Evolutionary conservation across 2,797 vertebrate species (phyloP).

Genomic region (Psittacula derbiana): DNA sequence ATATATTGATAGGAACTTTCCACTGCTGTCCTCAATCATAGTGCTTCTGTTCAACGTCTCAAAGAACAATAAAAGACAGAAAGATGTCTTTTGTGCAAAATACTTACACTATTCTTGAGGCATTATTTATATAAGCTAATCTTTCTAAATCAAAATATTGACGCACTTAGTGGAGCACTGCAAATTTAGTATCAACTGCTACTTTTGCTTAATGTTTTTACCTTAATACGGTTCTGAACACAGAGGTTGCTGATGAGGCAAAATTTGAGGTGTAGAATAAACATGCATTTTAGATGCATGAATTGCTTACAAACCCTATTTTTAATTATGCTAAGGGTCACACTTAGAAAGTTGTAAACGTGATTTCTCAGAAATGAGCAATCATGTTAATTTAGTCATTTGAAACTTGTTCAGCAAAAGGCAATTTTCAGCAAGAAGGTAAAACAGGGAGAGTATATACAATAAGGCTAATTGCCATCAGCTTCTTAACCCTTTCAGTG

Average conservation of each 20-base stretch:
- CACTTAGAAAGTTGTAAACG: neutral
- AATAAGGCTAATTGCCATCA: neutral
- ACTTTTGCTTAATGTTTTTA: constrained; percentile 7
- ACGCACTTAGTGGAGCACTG: neutral
- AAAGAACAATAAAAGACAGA: neutral
- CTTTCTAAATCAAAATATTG: constrained; percentile 29
- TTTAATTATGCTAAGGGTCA: constrained; percentile 36
- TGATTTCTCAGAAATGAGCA: constrained; percentile 35
- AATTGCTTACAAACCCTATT: constrained; percentile 30
- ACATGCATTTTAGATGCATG: neutral
- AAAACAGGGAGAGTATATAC: neutral
- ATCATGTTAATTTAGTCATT: constrained; percentile 3
- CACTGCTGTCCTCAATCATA: neutral
- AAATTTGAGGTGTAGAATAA: neutral
- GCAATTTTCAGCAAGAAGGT: neutral
- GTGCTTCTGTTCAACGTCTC: neutral
- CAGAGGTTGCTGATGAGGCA: neutral
- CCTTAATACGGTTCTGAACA: neutral
- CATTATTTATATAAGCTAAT: constrained; percentile 29
- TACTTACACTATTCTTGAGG: neutral
- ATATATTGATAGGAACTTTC: neutral
- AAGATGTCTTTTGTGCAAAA: neutral
- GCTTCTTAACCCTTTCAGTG: neutral
- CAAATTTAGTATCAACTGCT: neutral
- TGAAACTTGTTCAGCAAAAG: constrained; percentile 8